phyloP scores from a whole-genome alignment of 1,140 invertebrate species.

The Drosophila mayri region DNA sequence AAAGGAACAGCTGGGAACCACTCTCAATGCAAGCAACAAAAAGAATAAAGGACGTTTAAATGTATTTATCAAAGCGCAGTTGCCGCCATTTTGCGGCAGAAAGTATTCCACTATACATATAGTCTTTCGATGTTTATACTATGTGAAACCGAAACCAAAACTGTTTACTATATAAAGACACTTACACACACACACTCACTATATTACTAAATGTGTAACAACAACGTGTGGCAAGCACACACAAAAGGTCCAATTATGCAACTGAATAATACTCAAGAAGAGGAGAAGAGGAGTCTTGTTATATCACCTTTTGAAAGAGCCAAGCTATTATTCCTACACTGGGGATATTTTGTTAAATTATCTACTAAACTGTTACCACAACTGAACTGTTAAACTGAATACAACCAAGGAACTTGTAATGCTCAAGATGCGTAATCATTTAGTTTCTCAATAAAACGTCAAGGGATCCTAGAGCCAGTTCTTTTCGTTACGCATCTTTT shows the following conservation, averaged over 20 bases:
- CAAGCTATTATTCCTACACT: conserved; percentile 37
- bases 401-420: not conserved
- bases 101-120: conserved; percentile 45
- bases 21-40: conserved; percentile 1
- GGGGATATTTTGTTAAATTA: conserved; percentile 49
- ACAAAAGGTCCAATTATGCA: conserved; percentile 77
- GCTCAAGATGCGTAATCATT: not conserved
- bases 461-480: not conserved
- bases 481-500: not conserved
- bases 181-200: conserved; percentile 20
- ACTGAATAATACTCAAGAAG: conserved; percentile 68
- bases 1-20: not conserved
- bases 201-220: conserved; percentile 72
- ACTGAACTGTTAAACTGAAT: conserved; percentile 15
- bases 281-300: conserved; percentile 38
- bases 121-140: conserved; percentile 63
- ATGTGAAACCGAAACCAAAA: conserved; percentile 36
- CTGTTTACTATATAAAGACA: conserved; percentile 35
- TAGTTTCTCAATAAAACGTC: no score
- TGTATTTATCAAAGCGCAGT: conserved; percentile 37
- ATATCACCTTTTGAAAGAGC: conserved; percentile 36
- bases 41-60: conserved; percentile 19
- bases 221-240: conserved; percentile 60
- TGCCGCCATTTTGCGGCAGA: conserved; percentile 52
- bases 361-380: conserved; percentile 40